Evolutionary conservation across 2,888 invertebrate genomes (phyloP).

Genomic region (Mesorhabditis spiculigera): DNA sequence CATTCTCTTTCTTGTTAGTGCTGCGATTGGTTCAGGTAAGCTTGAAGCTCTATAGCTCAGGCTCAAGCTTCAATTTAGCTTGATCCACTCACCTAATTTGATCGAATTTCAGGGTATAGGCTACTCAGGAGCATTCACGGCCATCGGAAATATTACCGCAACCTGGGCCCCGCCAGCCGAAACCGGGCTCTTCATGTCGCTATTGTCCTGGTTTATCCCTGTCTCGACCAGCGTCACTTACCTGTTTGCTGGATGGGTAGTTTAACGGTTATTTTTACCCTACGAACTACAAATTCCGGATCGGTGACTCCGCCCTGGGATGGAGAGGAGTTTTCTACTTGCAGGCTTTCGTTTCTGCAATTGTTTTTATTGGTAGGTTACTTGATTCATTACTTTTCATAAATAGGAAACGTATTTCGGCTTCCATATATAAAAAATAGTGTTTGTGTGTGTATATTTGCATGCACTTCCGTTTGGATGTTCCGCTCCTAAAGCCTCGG

Average conservation of each 20-base stretch:
- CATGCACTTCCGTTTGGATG: no score
- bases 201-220: slow-evolving; percentile 49
- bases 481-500: no score
- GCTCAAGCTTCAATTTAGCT: no score
- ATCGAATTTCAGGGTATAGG: slow-evolving; percentile 27
- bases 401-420: no score
- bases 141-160: slow-evolving; percentile 38
- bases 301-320: slow-evolving; percentile 37
- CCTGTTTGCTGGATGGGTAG: slow-evolving; percentile 43
- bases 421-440: no score
- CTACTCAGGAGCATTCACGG: slow-evolving; percentile 42
- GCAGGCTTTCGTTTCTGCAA: no score
- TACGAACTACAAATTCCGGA: slow-evolving; percentile 18
- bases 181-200: slow-evolving; percentile 46
- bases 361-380: no score
- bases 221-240: slow-evolving; percentile 47
- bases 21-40: slow-evolving; percentile 31
- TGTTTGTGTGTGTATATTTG: no score
- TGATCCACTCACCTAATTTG: no score
- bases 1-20: slow-evolving; percentile 19
- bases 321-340: slow-evolving; percentile 52
- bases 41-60: no score
- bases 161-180: slow-evolving; percentile 50
- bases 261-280: background rate
- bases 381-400: no score